These are phyloP conservation scores for Sorex araneus DNA, from an alignment of 2,113 vertebrate genomes.

Conservation along the genomic window DNA sequence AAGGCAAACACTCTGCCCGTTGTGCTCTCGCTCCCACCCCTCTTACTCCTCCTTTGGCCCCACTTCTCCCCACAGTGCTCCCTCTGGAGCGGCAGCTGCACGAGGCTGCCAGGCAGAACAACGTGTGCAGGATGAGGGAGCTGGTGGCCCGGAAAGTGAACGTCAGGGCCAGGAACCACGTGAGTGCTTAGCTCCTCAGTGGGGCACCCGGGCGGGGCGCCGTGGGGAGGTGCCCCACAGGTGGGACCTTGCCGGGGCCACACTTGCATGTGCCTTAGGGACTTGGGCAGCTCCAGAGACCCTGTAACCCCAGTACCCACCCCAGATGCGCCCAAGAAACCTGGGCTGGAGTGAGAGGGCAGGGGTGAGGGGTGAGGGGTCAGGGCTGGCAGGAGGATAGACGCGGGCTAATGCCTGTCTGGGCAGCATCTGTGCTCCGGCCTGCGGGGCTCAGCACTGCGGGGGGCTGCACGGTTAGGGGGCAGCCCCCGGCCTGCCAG, in stretches of 20 bases:
- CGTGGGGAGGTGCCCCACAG: accelerated
- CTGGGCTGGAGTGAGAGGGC: not conserved
- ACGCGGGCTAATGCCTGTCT: not conserved
- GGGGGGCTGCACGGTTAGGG: too few relatives aligned
- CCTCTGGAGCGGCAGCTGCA: slow-evolving; percentile 94
- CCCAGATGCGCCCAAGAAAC: not conserved
- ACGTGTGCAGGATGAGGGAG: slow-evolving; percentile 89
- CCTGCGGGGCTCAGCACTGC: not conserved
- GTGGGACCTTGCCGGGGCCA: not conserved
- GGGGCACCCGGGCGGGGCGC: not conserved
- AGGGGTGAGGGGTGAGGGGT: not conserved
- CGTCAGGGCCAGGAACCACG: slow-evolving; percentile 92
- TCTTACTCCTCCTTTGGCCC: not conserved
- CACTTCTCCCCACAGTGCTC: slow-evolving; percentile 88
- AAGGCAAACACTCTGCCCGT: too few relatives aligned
- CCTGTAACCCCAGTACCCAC: not conserved
- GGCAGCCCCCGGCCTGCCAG: too few relatives aligned
- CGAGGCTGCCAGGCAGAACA: slow-evolving; percentile 90
- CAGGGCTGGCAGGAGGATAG: not conserved
- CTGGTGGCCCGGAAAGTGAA: slow-evolving; percentile 92
- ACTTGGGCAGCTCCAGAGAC: not conserved
- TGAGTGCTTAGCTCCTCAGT: slow-evolving; percentile 81
- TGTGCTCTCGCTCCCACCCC: too few relatives aligned
- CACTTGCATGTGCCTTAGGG: not conserved
- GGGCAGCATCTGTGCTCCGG: not conserved